Evolutionary conservation across 1,140 invertebrate genomes (phyloP).

Genomic region (Magallana gigas): DNA sequence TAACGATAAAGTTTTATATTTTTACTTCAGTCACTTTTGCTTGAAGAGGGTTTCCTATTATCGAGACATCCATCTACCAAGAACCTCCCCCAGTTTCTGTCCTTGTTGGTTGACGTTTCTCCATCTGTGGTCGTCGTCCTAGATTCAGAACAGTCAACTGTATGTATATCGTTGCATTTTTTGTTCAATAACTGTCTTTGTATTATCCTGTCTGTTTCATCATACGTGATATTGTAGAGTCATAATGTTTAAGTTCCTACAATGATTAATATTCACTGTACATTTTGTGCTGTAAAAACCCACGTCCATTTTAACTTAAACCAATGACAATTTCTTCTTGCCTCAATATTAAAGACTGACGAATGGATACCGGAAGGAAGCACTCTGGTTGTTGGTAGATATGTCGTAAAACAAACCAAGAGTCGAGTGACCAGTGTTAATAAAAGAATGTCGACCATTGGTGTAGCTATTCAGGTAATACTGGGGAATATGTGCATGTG

Average conservation of each 20-base stretch:
- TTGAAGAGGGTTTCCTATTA: background rate
- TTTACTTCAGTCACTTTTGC: background rate
- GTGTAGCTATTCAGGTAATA: background rate
- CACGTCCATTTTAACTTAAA: too few species aligned
- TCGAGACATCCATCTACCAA: background rate
- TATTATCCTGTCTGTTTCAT: too few species aligned
- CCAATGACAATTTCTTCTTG: too few species aligned
- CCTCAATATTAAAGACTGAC: background rate
- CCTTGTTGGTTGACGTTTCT: background rate
- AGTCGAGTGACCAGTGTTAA: background rate
- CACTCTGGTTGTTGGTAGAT: background rate
- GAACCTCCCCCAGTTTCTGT: background rate
- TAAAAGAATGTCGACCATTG: background rate
- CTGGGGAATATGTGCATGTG: too few species aligned
- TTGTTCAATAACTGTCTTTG: too few species aligned
- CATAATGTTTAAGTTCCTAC: too few species aligned
- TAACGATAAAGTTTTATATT: background rate
- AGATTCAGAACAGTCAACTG: background rate
- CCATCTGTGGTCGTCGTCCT: background rate
- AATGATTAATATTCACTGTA: too few species aligned
- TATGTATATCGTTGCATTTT: background rate
- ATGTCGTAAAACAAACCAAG: background rate
- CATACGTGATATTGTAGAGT: too few species aligned
- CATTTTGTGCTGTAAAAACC: too few species aligned
- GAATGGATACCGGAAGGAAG: background rate